Evolutionary conservation across 2,888 invertebrate genomes (phyloP).

Genomic region (Leptopilina myrica): DNA sequence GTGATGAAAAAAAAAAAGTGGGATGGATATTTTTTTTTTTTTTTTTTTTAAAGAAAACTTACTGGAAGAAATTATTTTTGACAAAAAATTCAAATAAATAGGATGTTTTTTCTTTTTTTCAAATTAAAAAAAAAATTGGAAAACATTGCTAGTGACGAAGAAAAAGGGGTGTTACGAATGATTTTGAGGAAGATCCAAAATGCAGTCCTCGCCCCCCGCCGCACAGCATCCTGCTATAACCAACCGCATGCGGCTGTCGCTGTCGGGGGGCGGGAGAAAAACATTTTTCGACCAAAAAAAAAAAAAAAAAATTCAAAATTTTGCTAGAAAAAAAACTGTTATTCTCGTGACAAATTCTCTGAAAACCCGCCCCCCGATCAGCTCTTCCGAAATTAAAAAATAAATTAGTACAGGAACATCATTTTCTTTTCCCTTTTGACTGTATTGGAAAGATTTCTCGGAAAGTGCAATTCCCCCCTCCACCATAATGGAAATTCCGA

Average conservation of each 20-base stretch:
- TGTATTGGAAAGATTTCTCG: too few relatives aligned
- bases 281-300: conserved; percentile 58
- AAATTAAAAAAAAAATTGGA: too few relatives aligned
- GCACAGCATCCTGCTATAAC: conserved; percentile 70
- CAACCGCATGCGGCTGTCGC: conserved; percentile 65
- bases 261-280: conserved; percentile 73
- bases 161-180: conserved; percentile 15
- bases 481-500: too few relatives aligned
- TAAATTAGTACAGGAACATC: not conserved
- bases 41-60: too few relatives aligned
- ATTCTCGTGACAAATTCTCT: conserved; percentile 58
- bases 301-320: not conserved
- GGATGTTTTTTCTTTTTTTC: too few relatives aligned
- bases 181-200: conserved; percentile 50
- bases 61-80: not conserved
- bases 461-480: too few relatives aligned
- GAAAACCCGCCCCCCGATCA: conserved; percentile 72
- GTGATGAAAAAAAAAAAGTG: not conserved
- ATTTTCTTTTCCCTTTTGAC: too few relatives aligned
- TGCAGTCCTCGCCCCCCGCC: conserved; percentile 71
- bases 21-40: too few relatives aligned
- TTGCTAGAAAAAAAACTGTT: too few relatives aligned
- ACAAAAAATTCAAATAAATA: not conserved
- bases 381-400: conserved; percentile 45
- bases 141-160: not conserved